Conservation (phyloP, 2,888 invertebrate genomes). For the Lepidochrysops patricia region DNA sequence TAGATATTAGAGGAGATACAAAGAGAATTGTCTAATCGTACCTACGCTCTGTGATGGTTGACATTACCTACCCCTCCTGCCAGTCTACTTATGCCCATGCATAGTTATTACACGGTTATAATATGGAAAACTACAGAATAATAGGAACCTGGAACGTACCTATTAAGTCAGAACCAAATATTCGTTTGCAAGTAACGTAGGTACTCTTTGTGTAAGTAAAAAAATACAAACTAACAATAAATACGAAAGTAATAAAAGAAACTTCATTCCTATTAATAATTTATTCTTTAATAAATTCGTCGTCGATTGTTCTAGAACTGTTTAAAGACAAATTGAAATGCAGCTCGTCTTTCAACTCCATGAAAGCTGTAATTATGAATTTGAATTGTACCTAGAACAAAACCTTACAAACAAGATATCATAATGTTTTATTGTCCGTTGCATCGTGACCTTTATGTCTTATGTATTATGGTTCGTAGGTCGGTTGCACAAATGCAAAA, state of each 20-base stretch:
- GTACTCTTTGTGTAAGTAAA: too few relatives aligned
- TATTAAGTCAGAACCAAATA: too few relatives aligned
- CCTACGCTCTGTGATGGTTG: too few relatives aligned
- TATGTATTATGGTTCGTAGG: background rate
- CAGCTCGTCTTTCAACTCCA: constrained; percentile 14
- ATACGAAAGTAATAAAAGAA: constrained; percentile 2
- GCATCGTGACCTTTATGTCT: constrained; percentile 1
- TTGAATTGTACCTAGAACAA: constrained; percentile 11
- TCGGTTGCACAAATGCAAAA: background rate
- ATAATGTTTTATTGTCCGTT: background rate
- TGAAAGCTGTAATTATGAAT: constrained; percentile 16
- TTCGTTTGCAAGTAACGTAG: too few relatives aligned
- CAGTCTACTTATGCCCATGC: too few relatives aligned
- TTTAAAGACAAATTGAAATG: constrained; percentile 16
- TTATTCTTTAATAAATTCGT: constrained; percentile 9
- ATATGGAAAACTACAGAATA: too few relatives aligned
- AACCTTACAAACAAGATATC: constrained; percentile 8
- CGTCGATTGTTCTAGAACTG: background rate
- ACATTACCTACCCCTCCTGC: too few relatives aligned
- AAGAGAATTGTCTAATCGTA: too few relatives aligned
- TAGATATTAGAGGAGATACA: too few relatives aligned
- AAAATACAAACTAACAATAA: background rate
- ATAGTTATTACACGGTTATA: too few relatives aligned
- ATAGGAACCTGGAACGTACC: too few relatives aligned
- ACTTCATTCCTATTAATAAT: constrained; percentile 12